These are phyloP conservation scores for Epinephelus moara DNA, from an alignment of 2,113 vertebrate genomes.

Conservation along the genomic window DNA sequence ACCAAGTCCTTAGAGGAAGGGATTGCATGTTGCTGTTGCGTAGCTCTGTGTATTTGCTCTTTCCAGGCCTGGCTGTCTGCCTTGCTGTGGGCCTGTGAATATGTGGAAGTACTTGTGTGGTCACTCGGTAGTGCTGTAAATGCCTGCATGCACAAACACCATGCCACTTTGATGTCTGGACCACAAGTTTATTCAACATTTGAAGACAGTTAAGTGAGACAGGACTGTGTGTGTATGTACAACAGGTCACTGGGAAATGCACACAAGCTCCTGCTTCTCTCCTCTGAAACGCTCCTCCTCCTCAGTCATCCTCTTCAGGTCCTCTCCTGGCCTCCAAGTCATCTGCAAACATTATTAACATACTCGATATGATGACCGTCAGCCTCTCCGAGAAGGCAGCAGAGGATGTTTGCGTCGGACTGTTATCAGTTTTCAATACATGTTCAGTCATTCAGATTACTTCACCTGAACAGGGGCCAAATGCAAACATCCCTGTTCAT, in stretches of 20 bases:
- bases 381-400: background rate
- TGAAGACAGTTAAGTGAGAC: constrained; percentile 44
- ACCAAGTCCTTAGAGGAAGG: constrained; percentile 41
- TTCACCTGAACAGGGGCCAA: constrained; percentile 47
- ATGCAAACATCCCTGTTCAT: constrained; percentile 59
- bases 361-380: constrained; percentile 39
- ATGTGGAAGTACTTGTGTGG: constrained; percentile 49
- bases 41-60: constrained; percentile 45
- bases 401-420: constrained; percentile 56
- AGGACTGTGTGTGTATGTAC: constrained; percentile 9
- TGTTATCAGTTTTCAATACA: constrained; percentile 65
- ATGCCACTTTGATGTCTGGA: constrained; percentile 65
- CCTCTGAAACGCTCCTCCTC: constrained; percentile 8
- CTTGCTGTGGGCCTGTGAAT: constrained; percentile 34
- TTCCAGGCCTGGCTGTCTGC: constrained; percentile 37
- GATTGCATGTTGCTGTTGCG: constrained; percentile 35
- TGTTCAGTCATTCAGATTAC: constrained; percentile 53
- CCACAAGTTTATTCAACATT: constrained; percentile 61
- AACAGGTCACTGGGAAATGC: constrained; percentile 38
- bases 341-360: constrained; percentile 79
- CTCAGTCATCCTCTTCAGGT: constrained; percentile 28
- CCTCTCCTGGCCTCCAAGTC: constrained; percentile 44
- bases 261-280: constrained; percentile 20
- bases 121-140: constrained; percentile 68
- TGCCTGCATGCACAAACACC: constrained; percentile 63